Percentiles rank a stretch among this genome's conserved stretches.
Conservation (phyloP, 1,140 invertebrate genomes). For the Sycophaga agraensis region DNA sequence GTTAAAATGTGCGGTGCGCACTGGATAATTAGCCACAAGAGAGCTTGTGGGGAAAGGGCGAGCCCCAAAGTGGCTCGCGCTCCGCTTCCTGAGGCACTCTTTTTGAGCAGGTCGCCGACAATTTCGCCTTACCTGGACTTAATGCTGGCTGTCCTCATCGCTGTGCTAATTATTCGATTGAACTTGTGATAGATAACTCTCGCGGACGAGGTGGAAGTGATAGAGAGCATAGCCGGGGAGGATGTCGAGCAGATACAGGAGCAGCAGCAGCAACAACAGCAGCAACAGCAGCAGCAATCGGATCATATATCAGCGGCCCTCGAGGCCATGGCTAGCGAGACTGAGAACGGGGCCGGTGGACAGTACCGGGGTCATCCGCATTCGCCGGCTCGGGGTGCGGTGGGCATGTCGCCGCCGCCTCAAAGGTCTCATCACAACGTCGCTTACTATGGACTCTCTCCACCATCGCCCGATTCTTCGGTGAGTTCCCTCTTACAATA, state of each 20-base stretch:
- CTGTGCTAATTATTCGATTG: too few relatives aligned
- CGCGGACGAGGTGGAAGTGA: conserved; percentile 67
- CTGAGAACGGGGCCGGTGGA: conserved; percentile 41
- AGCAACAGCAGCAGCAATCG: conserved; percentile 14
- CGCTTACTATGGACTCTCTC: conserved; percentile 69
- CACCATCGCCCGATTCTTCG: conserved; percentile 62
- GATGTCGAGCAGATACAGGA: conserved; percentile 37
- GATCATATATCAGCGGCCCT: conserved; percentile 14
- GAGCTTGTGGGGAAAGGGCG: not conserved
- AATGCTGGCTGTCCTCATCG: too few relatives aligned
- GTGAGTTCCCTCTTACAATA: too few relatives aligned
- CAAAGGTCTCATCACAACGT: conserved; percentile 52
- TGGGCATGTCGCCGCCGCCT: conserved; percentile 49
- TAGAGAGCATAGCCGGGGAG: conserved; percentile 62
- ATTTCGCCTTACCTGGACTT: too few relatives aligned
- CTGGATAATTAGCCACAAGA: conserved; percentile 7
- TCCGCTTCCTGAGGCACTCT: too few relatives aligned
- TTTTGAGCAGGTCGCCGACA: too few relatives aligned
- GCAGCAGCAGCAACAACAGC: conserved; percentile 15
- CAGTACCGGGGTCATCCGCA: not conserved
- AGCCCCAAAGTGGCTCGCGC: not conserved
- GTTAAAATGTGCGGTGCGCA: conserved; percentile 18
- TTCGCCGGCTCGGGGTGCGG: conserved; percentile 52
- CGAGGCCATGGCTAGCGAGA: conserved; percentile 45
- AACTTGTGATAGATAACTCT: conserved; percentile 48